These are phyloP conservation scores for Cathartes aura DNA, from an alignment of 2,113 vertebrate genomes.

Conservation along the genomic window DNA sequence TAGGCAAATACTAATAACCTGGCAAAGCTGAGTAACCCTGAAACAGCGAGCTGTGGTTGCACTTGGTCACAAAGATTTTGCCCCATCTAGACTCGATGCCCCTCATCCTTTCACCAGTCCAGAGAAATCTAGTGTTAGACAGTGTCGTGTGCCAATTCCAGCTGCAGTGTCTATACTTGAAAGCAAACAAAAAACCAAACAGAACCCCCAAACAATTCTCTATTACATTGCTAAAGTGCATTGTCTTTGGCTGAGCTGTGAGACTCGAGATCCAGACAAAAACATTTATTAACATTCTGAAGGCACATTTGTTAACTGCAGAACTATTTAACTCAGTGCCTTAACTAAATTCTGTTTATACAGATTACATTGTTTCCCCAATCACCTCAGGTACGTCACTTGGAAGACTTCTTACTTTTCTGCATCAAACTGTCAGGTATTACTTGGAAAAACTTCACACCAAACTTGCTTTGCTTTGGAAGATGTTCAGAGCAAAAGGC, in stretches of 20 bases:
- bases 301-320: neutral
- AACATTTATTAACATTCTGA: slow-evolving; percentile 5
- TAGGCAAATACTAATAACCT: neutral
- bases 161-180: neutral
- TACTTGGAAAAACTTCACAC: neutral
- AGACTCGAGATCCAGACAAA: neutral
- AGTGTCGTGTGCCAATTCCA: neutral
- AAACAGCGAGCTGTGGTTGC: neutral
- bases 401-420: neutral
- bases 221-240: neutral
- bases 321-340: neutral
- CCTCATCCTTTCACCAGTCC: neutral
- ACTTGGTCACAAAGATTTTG: neutral
- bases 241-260: neutral
- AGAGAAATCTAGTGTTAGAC: neutral
- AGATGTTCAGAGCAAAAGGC: neutral
- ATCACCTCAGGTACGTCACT: neutral
- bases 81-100: neutral
- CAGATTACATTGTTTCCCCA: neutral
- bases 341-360: slow-evolving; percentile 13
- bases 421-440: neutral
- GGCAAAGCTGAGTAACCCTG: neutral
- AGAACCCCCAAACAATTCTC: neutral
- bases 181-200: neutral
- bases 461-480: neutral